Percentiles rank a stretch among this genome's conserved stretches.
Evolutionary conservation across 2,113 vertebrate species (phyloP).

Genomic region (Ariopsis seemanni): DNA sequence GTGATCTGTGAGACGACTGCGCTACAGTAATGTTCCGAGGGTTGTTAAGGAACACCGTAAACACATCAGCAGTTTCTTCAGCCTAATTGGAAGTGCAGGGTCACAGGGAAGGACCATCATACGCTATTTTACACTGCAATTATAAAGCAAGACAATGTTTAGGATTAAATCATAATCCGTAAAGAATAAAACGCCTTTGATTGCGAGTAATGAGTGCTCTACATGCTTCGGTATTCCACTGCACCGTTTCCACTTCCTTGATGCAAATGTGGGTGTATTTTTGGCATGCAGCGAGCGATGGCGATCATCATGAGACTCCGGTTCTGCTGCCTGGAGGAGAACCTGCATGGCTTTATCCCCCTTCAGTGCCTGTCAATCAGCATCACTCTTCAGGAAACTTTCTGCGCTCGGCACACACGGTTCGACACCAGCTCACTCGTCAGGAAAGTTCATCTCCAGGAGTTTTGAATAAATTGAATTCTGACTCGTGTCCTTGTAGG

Average conservation of each 20-base stretch:
- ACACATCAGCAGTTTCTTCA: neutral
- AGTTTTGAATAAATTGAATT: constrained; percentile 3
- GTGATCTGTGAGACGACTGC: neutral
- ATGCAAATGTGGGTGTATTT: constrained; percentile 26
- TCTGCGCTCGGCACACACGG: neutral
- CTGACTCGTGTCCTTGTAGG: neutral
- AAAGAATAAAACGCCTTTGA: neutral
- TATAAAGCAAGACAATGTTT: too few species aligned
- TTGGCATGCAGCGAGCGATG: constrained; percentile 7
- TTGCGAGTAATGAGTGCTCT: neutral
- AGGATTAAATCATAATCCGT: neutral
- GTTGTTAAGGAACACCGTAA: neutral
- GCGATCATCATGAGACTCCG: constrained; percentile 13
- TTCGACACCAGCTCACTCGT: neutral
- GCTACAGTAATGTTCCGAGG: constrained; percentile 7
- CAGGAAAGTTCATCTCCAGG: neutral
- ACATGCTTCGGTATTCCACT: neutral
- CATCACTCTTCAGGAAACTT: constrained; percentile 5
- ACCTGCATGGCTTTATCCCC: neutral
- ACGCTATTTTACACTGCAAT: neutral
- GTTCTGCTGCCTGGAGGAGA: constrained; percentile 25
- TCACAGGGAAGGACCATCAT: neutral
- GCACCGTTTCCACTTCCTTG: neutral
- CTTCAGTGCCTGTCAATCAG: constrained; percentile 36
- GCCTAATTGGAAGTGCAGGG: neutral